Base-by-base conservation (phyloP, 2,888 invertebrate genomes). In the Hipparchia sbordonii region DNA sequence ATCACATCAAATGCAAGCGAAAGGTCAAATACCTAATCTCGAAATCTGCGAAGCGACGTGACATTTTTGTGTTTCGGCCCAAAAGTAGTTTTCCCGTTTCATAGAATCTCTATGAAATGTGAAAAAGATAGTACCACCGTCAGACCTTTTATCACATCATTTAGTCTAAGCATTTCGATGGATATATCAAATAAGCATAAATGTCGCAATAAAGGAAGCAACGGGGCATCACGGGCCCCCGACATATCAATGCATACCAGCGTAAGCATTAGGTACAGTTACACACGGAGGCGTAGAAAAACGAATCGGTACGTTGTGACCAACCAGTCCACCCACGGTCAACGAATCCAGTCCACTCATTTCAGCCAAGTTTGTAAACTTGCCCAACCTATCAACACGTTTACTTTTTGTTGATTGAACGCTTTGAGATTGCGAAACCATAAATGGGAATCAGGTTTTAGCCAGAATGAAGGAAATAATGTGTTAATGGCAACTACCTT, bases 261-360 rank as follows among this genome's bases (percentile, higher is more conserved):
- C 61, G 71, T 57, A 33, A 73, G 63, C 66, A 86, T 87, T 84
- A 83, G 82, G 79, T 87, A 92, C 92, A 90, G 91, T 90, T 90
- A 90, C 80, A 76, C 76, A 83, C 82, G 87, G 83, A 84, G 87
- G 89, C 88, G 88, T 88, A 88, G 87, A 92, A 92, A 92, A 91
- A 92, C 85, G 77, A 74, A 83, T 79, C 81, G 82, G 80, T 82
- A 81, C 80, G 84, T 80, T 77, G 84, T 74, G 85, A 90, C 92
- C 85, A 82, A 90, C 92, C 85, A 82, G 93, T 92, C 86, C 91
- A 86, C 93, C 93, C 90, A 93, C 92, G 85, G 81, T 72, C 70
- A 67, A 76, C 74, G 76, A 78, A 81, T 82, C 84, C 85, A 82
- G 82, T 69, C 77, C 74, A 78, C 70, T 74, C 73, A 74, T 75